Percentiles rank a stretch among this genome's conserved stretches.
These are phyloP conservation scores for Loxodonta africana DNA, from an alignment of 2,113 vertebrate genomes.

Conservation along the genomic window DNA sequence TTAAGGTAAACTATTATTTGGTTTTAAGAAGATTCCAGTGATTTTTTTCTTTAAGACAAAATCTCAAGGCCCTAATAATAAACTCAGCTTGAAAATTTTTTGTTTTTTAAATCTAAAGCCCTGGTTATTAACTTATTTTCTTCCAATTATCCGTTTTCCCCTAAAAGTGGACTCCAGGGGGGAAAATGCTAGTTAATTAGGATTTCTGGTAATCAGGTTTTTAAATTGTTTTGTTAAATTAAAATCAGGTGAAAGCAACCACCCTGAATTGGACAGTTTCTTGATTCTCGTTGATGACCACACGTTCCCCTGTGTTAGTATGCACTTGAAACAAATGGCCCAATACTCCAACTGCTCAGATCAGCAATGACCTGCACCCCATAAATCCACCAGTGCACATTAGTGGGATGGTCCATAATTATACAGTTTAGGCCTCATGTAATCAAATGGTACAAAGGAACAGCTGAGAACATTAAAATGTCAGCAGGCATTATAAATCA, in stretches of 20 bases:
- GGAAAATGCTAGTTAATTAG: conserved; percentile 43
- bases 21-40: no score
- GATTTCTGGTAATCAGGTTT: conserved; percentile 70
- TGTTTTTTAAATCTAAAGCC: not conserved
- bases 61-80: not conserved
- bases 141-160: conserved; percentile 50
- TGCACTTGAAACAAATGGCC: conserved; percentile 60
- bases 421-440: conserved; percentile 63
- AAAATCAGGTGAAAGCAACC: conserved; percentile 40
- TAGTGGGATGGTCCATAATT: conserved; percentile 58
- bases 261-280: conserved; percentile 49
- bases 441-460: conserved; percentile 60
- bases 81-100: conserved; percentile 6
- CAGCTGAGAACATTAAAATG: conserved; percentile 71
- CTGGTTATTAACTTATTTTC: conserved; percentile 47
- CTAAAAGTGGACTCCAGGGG: conserved; percentile 1
- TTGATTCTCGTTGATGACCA: not conserved
- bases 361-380: conserved; percentile 55
- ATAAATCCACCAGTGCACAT: conserved; percentile 68
- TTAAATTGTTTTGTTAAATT: conserved; percentile 69
- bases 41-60: not conserved
- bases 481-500: conserved; percentile 29
- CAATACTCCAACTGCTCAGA: not conserved
- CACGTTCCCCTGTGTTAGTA: not conserved
- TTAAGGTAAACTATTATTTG: no score